phyloP scores from a whole-genome alignment of 2,888 invertebrate species.

The Belgica antarctica region DNA sequence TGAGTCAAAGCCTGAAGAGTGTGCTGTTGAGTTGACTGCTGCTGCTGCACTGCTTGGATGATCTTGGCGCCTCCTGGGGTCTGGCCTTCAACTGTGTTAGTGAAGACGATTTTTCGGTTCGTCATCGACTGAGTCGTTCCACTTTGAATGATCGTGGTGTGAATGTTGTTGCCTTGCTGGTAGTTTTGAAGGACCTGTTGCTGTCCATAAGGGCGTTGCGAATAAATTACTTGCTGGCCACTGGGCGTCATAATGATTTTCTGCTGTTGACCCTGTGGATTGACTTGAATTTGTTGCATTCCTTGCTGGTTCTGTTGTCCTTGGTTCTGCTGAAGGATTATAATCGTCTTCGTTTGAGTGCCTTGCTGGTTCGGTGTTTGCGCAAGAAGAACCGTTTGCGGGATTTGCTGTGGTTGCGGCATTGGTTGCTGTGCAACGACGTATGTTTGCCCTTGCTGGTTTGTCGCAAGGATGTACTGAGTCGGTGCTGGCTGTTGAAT shows the following conservation, averaged over 20 bases:
- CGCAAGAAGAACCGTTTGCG: conserved; percentile 62
- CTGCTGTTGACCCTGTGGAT: conserved; percentile 48
- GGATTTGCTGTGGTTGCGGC: conserved; percentile 57
- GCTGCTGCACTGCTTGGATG: neutral
- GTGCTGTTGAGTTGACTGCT: conserved; percentile 25
- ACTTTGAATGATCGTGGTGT: conserved; percentile 44
- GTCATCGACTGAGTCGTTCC: conserved; percentile 44
- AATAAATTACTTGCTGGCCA: conserved; percentile 39
- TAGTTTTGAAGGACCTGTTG: conserved; percentile 41
- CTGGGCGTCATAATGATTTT: conserved; percentile 41
- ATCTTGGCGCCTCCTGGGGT: neutral
- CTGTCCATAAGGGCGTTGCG: conserved; percentile 29
- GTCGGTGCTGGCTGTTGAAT: conserved; percentile 53
- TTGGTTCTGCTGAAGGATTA: conserved; percentile 64
- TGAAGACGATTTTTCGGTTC: conserved; percentile 40
- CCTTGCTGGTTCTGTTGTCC: conserved; percentile 45
- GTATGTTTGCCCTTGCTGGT: conserved; percentile 62
- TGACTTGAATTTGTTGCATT: conserved; percentile 47
- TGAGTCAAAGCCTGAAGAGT: conserved; percentile 29
- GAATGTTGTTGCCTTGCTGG: conserved; percentile 32
- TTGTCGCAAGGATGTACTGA: conserved; percentile 54
- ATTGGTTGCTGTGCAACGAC: conserved; percentile 66
- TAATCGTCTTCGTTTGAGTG: conserved; percentile 67
- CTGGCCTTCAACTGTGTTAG: conserved; percentile 4
- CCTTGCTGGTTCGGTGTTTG: conserved; percentile 68